Evolutionary conservation across 2,888 invertebrate genomes (phyloP).

Genomic region (Tortrix viridana): DNA sequence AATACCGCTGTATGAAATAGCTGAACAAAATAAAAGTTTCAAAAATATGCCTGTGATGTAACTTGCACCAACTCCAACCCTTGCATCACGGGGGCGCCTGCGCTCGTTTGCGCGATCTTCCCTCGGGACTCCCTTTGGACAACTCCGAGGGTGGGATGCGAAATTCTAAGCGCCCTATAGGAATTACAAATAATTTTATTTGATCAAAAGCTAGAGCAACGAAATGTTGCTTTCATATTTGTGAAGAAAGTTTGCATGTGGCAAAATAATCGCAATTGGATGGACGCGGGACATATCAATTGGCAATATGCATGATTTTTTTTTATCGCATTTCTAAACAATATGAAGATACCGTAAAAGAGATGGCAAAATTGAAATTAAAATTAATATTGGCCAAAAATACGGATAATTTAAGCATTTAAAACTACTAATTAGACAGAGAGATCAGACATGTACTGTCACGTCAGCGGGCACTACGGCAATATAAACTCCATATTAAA

Average conservation of each 20-base stretch:
- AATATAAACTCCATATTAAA: too few species aligned
- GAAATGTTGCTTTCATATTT: constrained; percentile 2
- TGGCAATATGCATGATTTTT: too few species aligned
- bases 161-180: constrained; percentile 51
- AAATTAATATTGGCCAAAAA: too few species aligned
- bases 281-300: too few species aligned
- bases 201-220: constrained; percentile 9
- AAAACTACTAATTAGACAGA: too few species aligned
- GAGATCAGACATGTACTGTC: too few species aligned
- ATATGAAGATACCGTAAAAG: too few species aligned
- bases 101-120: constrained; percentile 80
- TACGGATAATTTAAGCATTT: too few species aligned
- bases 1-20: too few species aligned
- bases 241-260: neutral
- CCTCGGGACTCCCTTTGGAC: constrained; percentile 71
- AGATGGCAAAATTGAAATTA: too few species aligned
- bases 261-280: neutral
- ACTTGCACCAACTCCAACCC: constrained; percentile 52
- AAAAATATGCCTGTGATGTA: neutral
- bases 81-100: constrained; percentile 75
- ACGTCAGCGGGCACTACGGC: too few species aligned
- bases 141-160: constrained; percentile 58
- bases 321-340: too few species aligned
- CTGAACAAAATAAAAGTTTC: neutral
- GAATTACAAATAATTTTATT: constrained; percentile 31